These are phyloP conservation scores for Protobothrops flavoviridis DNA, from an alignment of 2,113 vertebrate species.

Conservation along the genomic window DNA sequence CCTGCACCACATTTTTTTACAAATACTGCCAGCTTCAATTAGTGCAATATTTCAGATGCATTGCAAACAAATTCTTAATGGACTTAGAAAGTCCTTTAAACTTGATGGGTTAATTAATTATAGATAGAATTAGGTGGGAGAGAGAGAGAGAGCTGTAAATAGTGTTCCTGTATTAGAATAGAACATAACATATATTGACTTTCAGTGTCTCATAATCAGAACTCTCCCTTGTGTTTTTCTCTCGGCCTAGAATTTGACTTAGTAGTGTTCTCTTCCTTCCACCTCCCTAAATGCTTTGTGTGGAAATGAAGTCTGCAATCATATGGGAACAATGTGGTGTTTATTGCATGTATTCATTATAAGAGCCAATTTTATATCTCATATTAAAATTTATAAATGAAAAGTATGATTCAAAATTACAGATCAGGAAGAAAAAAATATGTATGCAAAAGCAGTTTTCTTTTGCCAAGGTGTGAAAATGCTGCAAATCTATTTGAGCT, in stretches of 20 bases:
- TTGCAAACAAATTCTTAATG: neutral
- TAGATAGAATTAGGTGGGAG: neutral
- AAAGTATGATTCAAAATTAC: neutral
- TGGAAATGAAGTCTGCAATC: neutral
- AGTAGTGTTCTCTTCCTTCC: neutral
- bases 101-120: neutral
- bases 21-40: neutral
- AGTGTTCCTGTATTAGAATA: conserved; percentile 3
- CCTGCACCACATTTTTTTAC: neutral
- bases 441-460: neutral
- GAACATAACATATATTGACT: neutral
- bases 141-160: neutral
- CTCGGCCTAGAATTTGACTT: conserved; percentile 4
- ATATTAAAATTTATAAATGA: conserved; percentile 22
- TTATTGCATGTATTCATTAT: neutral
- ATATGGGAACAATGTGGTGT: neutral
- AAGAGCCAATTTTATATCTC: conserved; percentile 9
- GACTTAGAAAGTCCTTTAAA: neutral
- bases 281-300: neutral
- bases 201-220: neutral
- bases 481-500: neutral
- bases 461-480: neutral
- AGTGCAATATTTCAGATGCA: neutral
- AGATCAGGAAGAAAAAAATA: neutral
- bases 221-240: neutral